phyloP scores from a whole-genome alignment of 2,797 vertebrate genomes.

The Ceyx erithaca region DNA sequence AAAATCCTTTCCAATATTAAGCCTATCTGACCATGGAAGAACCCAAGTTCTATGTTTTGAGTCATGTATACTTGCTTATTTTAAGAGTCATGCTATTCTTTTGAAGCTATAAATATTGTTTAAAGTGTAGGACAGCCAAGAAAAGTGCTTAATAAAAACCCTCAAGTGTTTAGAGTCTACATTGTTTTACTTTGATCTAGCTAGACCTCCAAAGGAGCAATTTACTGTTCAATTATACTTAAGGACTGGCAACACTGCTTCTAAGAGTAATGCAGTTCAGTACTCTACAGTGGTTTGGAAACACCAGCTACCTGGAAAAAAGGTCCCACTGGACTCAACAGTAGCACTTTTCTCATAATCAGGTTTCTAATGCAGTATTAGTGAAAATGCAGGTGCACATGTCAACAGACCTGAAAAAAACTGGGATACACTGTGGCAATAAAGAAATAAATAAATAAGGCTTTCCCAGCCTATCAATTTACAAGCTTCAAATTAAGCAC shows the following conservation, averaged over 20 bases:
- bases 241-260: background rate
- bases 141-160: constrained; percentile 24
- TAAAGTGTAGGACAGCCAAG: background rate
- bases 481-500: constrained; percentile 12
- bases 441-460: background rate
- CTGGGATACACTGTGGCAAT: background rate
- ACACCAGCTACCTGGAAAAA: constrained; percentile 1
- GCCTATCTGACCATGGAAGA: background rate
- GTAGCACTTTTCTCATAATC: background rate
- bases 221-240: constrained; percentile 34
- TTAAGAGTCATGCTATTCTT: background rate
- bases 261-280: background rate
- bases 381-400: background rate
- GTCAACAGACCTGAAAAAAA: background rate
- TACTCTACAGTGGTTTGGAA: background rate
- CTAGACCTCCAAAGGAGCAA: background rate
- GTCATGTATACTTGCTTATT: background rate
- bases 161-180: background rate
- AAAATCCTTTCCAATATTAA: background rate
- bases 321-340: background rate
- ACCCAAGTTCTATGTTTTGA: background rate
- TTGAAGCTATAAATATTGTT: background rate
- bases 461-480: background rate
- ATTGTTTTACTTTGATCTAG: constrained; percentile 6
- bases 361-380: constrained; percentile 2